Conservation (phyloP, 2,113 vertebrate species). For the Etheostoma cragini region DNA sequence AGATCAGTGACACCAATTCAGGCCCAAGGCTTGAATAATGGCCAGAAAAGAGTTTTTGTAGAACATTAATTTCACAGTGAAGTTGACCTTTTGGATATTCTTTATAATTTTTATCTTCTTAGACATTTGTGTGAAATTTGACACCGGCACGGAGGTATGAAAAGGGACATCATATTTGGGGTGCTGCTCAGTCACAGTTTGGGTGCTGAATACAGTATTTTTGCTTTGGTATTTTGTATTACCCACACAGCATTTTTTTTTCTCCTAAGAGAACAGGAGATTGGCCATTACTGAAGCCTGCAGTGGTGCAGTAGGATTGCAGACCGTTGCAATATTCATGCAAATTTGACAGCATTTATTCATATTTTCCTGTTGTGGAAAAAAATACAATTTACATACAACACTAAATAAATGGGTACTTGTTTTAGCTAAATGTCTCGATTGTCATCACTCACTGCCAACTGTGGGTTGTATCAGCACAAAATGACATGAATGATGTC, state of each 20-base stretch:
- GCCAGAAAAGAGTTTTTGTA: too few relatives aligned
- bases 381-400: slow-evolving; percentile 9
- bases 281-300: slow-evolving; percentile 24
- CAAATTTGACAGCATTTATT: slow-evolving; percentile 19
- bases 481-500: slow-evolving; percentile 17
- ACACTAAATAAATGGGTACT: slow-evolving; percentile 20
- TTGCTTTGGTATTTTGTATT: slow-evolving; percentile 21
- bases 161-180: neutral
- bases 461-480: slow-evolving; percentile 19
- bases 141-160: too few relatives aligned
- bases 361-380: slow-evolving; percentile 4
- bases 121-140: too few relatives aligned
- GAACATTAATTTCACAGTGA: too few relatives aligned
- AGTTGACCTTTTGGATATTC: too few relatives aligned
- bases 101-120: too few relatives aligned
- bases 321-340: slow-evolving; percentile 45
- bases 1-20: too few relatives aligned
- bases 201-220: slow-evolving; percentile 9
- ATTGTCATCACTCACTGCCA: slow-evolving; percentile 21
- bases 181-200: slow-evolving; percentile 15
- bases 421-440: slow-evolving; percentile 13
- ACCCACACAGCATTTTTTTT: slow-evolving; percentile 19
- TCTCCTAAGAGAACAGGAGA: slow-evolving; percentile 15
- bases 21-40: too few relatives aligned
- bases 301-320: slow-evolving; percentile 23